Evolutionary conservation across 2,888 invertebrate genomes (phyloP).

Genomic region (Eristalis arbustorum): DNA sequence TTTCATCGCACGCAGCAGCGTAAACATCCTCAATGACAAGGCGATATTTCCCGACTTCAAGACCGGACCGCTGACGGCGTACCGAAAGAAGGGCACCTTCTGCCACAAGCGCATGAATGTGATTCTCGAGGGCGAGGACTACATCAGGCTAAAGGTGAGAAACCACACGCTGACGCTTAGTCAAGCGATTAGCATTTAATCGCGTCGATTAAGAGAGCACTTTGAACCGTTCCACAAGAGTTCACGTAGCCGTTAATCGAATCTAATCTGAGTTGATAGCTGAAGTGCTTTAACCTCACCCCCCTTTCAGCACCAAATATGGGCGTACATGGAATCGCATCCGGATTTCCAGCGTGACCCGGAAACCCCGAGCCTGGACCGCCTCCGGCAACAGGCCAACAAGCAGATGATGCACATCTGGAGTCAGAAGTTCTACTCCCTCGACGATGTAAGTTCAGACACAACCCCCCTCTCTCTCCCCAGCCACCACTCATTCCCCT

Average conservation of each 20-base stretch:
- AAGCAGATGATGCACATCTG: slow-evolving; percentile 84
- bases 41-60: slow-evolving; percentile 83
- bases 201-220: background rate
- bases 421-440: slow-evolving; percentile 83
- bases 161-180: too few species aligned
- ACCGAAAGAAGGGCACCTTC: slow-evolving; percentile 84
- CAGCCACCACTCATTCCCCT: too few species aligned
- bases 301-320: slow-evolving; percentile 82
- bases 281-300: background rate
- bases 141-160: slow-evolving; percentile 81
- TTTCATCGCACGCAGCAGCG: slow-evolving; percentile 32
- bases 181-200: background rate
- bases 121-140: slow-evolving; percentile 81
- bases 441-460: slow-evolving; percentile 74
- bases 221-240: background rate
- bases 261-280: background rate
- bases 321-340: slow-evolving; percentile 83
- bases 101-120: slow-evolving; percentile 85
- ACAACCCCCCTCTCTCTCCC: too few species aligned
- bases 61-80: slow-evolving; percentile 84
- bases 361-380: slow-evolving; percentile 82
- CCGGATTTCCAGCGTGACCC: slow-evolving; percentile 82
- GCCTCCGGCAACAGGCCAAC: slow-evolving; percentile 82
- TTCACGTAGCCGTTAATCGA: background rate
- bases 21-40: slow-evolving; percentile 76